These are phyloP conservation scores for Archips crataeganus DNA, from an alignment of 2,888 invertebrate genomes.

Conservation along the genomic window DNA sequence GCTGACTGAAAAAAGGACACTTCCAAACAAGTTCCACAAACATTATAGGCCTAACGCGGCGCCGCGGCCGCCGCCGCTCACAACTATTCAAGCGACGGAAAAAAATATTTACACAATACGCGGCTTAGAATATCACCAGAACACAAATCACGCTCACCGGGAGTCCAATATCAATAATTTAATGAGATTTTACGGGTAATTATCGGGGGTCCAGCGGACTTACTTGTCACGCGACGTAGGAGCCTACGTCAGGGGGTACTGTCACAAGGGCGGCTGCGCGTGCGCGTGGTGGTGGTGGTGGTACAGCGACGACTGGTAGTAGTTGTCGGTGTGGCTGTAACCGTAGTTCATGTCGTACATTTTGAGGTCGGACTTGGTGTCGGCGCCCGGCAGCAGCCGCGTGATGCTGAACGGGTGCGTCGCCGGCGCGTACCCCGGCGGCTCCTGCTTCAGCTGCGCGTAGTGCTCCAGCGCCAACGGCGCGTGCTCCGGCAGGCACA, in stretches of 20 bases:
- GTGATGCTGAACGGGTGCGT: constrained; percentile 98
- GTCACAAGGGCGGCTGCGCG: constrained; percentile 95
- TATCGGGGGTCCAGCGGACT: constrained; percentile 43
- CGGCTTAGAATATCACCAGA: constrained; percentile 70
- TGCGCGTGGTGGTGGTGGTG: constrained; percentile 87
- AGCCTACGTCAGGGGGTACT: constrained; percentile 95
- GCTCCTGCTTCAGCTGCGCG: constrained; percentile 92
- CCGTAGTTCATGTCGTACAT: constrained; percentile 94
- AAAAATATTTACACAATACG: constrained; percentile 76
- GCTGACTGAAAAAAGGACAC: constrained; percentile 72
- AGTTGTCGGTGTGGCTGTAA: constrained; percentile 89
- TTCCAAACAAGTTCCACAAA: constrained; percentile 70
- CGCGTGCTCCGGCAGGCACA: constrained; percentile 87
- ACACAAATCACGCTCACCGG: constrained; percentile 79
- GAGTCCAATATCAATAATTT: constrained; percentile 76
- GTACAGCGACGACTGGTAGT: constrained; percentile 94
- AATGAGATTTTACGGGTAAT: constrained; percentile 63
- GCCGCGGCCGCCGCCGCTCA: constrained; percentile 70
- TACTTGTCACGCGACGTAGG: constrained; percentile 44
- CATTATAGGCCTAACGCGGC: constrained; percentile 73
- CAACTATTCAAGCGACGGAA: constrained; percentile 60
- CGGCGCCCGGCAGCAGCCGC: constrained; percentile 94
- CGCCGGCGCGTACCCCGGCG: constrained; percentile 91
- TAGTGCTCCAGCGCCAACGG: constrained; percentile 87
- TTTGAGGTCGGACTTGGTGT: constrained; percentile 95